Conservation (phyloP, 2,797 vertebrate genomes). For the Paguma larvata region DNA sequence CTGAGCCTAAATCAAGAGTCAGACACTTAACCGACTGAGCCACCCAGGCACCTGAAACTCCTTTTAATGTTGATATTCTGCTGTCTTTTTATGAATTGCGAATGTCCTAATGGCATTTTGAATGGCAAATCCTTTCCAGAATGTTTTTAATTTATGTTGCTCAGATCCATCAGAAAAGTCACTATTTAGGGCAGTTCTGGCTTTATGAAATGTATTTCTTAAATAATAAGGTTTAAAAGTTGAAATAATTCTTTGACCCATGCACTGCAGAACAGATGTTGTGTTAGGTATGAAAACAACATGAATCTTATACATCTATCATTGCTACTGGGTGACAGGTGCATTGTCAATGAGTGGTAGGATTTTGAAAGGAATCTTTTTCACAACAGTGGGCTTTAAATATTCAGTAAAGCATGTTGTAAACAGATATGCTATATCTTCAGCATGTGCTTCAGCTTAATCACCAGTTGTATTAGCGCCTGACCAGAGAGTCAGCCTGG, state of each 20-base stretch:
- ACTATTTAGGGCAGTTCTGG: neutral
- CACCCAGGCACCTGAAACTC: neutral
- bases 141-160: neutral
- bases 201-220: neutral
- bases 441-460: neutral
- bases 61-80: neutral
- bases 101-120: neutral
- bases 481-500: neutral
- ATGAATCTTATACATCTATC: neutral
- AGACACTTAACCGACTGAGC: neutral
- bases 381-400: neutral
- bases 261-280: neutral
- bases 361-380: neutral
- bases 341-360: neutral
- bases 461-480: neutral
- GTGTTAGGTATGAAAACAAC: neutral
- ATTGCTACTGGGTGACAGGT: neutral
- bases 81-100: neutral
- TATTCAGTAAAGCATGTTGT: neutral
- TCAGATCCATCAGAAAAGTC: neutral
- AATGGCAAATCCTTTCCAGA: neutral
- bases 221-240: neutral
- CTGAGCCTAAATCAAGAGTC: neutral
- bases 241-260: neutral
- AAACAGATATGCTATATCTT: neutral